phyloP scores from a whole-genome alignment of 2,888 invertebrate species.

The Alsophila aescularia region DNA sequence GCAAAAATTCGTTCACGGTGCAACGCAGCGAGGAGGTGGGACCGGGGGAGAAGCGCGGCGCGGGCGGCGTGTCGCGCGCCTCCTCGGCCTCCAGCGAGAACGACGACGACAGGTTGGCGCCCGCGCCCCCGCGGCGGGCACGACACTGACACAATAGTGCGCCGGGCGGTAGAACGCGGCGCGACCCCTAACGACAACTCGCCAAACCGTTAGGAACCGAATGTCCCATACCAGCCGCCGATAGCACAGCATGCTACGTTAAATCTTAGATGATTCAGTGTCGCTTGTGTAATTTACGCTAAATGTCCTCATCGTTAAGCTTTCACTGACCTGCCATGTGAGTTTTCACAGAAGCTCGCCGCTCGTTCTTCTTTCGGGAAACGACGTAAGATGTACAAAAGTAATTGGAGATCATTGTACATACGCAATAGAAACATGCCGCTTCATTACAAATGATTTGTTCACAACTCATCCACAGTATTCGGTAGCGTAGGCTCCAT shows the following conservation, averaged over 20 bases:
- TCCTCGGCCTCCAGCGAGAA: slow-evolving; percentile 98
- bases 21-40: slow-evolving; percentile 99
- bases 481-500: slow-evolving; percentile 8
- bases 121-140: slow-evolving; percentile 35
- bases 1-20: slow-evolving; percentile 98
- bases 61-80: slow-evolving; percentile 88
- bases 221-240: slow-evolving; percentile 33
- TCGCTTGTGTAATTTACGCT: slow-evolving; percentile 62
- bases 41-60: slow-evolving; percentile 91
- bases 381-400: background rate
- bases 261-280: slow-evolving; percentile 63
- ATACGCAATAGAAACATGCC: background rate
- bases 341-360: slow-evolving; percentile 1
- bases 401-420: background rate
- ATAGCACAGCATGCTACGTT: slow-evolving; percentile 24
- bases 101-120: slow-evolving; percentile 92
- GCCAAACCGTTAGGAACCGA: slow-evolving; percentile 15
- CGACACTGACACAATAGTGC: slow-evolving; percentile 81
- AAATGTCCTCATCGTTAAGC: slow-evolving; percentile 45
- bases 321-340: slow-evolving; percentile 21
- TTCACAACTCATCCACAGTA: slow-evolving; percentile 9
- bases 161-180: slow-evolving; percentile 68
- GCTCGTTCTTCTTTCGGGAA: background rate
- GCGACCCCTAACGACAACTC: slow-evolving; percentile 12
- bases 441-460: slow-evolving; percentile 3